These are phyloP conservation scores for Lepus timidus DNA, from an alignment of 2,113 vertebrate genomes.

Conservation along the genomic window DNA sequence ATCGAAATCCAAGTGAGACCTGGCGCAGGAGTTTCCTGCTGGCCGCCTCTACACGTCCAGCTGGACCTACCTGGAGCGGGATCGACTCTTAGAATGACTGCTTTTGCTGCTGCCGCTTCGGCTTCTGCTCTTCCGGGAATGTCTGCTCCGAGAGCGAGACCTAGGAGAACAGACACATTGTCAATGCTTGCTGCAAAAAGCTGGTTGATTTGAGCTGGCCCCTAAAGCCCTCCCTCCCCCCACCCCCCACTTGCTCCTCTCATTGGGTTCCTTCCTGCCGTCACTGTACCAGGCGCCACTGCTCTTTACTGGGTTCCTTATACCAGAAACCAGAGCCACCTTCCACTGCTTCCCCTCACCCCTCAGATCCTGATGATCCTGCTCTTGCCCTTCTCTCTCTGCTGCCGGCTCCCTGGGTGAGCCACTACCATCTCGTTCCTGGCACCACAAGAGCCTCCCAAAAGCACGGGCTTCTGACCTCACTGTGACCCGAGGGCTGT, in stretches of 20 bases:
- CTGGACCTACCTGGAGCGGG: conserved; percentile 91
- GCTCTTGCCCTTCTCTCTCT: neutral
- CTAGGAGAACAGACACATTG: conserved; percentile 82
- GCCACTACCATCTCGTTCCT: neutral
- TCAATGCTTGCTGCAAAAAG: neutral
- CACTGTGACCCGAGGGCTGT: neutral
- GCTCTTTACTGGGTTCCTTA: neutral
- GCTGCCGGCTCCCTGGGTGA: neutral
- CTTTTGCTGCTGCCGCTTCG: conserved; percentile 94
- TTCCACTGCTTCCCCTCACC: neutral
- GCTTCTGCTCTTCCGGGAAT: conserved; percentile 96
- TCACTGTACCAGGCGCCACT: neutral
- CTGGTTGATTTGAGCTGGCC: neutral
- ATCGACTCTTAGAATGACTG: conserved; percentile 91
- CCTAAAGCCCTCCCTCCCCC: rapidly evolving
- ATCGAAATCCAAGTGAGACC: neutral
- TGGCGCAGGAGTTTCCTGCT: rapidly evolving
- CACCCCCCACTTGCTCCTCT: neutral
- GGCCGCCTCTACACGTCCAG: neutral
- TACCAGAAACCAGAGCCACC: neutral
- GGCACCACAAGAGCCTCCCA: neutral
- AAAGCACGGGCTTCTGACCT: neutral
- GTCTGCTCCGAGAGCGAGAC: conserved; percentile 96
- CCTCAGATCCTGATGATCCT: neutral
- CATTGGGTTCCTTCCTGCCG: neutral